Base-by-base conservation (phyloP, 2,113 vertebrate genomes). In the Dendropsophus ebraccatus region DNA sequence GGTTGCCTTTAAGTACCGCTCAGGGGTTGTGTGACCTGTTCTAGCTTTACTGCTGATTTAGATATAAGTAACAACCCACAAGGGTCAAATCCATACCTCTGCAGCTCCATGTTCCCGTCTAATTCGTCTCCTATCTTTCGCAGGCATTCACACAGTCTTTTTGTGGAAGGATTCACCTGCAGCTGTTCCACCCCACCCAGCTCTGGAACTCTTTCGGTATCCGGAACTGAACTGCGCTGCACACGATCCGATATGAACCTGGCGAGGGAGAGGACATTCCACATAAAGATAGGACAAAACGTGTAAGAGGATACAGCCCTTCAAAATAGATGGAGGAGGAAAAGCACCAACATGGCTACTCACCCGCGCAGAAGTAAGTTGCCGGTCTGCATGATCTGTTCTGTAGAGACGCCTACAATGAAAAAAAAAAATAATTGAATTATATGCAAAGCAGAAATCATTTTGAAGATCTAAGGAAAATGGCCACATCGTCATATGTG, bases 81-180 rank as follows among this genome's bases (percentile, higher is more conserved):
- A 41, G 41, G 41, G 41, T 28, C 16, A 69, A 41, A 9, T 4
- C n/a, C 62, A 7, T 90, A 98, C 97, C 90, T 93, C 83, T 96
- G 95, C 65, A 98, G 92, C 47, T 97, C 95, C 2, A 88, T 62
- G 77, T 98, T 96, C 84, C 91, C 93, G 84, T 98, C 96, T 79
- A 98, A 90, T 16, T 97, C 97, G 0, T 98, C 97, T 50, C 96
- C 97, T 4, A 98, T 98, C 87, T 96, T 92, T 87, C 96, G 95
- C 62, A 98, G 94, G 87, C 95, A 97, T 54, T 91, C 91, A 17
- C 92, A 95, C 3, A 98, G 93, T 56, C 89, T 92, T 90, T 95
- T 97, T 32, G 95, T 94, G 50, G 88, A 91, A 0, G 95, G 92
- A 58, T 97, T 93, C 45, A 84, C 88, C 62, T 94, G 90, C 78